phyloP scores from a whole-genome alignment of 2,888 invertebrate species.

The Stenodera caucasica region DNA sequence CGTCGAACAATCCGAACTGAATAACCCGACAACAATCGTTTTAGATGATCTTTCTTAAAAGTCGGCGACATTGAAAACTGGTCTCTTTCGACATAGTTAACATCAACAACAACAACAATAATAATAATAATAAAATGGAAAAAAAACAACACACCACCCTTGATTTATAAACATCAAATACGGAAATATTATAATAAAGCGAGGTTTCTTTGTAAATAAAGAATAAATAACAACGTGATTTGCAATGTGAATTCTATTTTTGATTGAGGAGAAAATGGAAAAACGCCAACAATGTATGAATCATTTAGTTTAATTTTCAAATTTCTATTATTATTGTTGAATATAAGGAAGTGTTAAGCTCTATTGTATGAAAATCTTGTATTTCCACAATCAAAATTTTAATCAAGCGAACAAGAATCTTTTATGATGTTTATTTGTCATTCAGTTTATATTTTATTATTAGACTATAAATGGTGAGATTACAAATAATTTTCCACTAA shows the following conservation, averaged over 20 bases:
- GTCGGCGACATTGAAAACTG: slow-evolving; percentile 4
- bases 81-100: background rate
- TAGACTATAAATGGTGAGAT: too few relatives aligned
- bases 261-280: background rate
- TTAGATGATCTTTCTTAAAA: background rate
- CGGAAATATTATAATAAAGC: background rate
- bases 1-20: too few relatives aligned
- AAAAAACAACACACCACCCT: background rate
- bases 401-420: too few relatives aligned
- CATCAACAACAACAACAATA: too few relatives aligned
- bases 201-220: background rate
- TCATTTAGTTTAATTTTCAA: background rate
- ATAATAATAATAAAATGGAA: too few relatives aligned
- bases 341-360: background rate
- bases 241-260: background rate
- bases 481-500: too few relatives aligned
- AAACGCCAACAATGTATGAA: background rate
- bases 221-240: background rate
- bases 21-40: background rate
- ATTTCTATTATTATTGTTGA: background rate
- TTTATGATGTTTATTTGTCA: too few relatives aligned
- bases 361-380: too few relatives aligned
- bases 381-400: too few relatives aligned
- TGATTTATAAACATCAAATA: background rate
- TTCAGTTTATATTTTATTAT: too few relatives aligned